Evolutionary conservation across 2,797 vertebrate genomes (phyloP).

Genomic region (Pteropus rufus): DNA sequence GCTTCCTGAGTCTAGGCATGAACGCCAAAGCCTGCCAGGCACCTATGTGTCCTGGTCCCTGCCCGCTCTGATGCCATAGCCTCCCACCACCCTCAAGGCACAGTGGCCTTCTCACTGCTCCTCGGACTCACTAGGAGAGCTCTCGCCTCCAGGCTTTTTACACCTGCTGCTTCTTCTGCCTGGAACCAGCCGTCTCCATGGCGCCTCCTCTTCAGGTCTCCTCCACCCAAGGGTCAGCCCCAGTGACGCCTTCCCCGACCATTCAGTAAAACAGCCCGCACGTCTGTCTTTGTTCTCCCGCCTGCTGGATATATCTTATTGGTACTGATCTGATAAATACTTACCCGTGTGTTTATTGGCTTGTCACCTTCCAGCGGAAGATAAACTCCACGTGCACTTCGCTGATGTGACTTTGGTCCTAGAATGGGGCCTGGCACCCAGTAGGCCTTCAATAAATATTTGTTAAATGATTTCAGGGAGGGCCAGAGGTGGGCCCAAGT

Average conservation of each 20-base stretch:
- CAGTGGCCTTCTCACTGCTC: not conserved
- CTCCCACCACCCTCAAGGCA: not conserved
- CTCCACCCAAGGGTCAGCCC: not conserved
- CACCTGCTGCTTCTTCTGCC: not conserved
- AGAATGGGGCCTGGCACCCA: not conserved
- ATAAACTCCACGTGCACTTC: not conserved
- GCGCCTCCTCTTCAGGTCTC: not conserved
- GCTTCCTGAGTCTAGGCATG: not conserved
- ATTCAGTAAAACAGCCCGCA: not conserved
- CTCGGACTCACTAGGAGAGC: not conserved
- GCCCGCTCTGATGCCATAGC: rapidly evolving
- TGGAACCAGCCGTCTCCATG: not conserved
- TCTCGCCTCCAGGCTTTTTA: not conserved
- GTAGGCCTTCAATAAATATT: not conserved
- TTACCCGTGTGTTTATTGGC: not conserved
- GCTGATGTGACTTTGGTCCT: not conserved
- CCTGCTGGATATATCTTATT: not conserved
- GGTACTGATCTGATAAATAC: not conserved
- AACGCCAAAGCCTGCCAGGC: not conserved
- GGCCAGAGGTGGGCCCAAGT: not conserved
- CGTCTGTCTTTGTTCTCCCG: not conserved
- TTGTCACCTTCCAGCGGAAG: not conserved
- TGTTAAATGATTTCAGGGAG: not conserved
- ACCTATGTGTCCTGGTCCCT: not conserved
- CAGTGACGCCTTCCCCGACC: not conserved